phyloP scores from a whole-genome alignment of 2,888 invertebrate species.

The Hydropsyche betteni region DNA sequence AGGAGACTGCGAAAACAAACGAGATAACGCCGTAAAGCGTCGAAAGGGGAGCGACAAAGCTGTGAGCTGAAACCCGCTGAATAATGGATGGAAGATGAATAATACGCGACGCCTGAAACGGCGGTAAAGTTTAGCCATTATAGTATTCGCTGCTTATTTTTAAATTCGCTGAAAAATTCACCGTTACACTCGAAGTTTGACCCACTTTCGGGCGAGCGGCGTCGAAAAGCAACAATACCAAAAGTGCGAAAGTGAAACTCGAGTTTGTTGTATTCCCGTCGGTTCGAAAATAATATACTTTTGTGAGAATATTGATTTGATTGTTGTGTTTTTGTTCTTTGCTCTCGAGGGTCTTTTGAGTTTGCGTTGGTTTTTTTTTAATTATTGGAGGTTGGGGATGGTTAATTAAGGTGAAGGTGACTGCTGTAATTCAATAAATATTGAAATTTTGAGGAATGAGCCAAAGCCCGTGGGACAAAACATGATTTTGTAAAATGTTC shows the following conservation, averaged over 20 bases:
- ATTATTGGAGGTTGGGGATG: too few species aligned
- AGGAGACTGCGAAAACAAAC: constrained; percentile 35
- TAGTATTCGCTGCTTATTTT: constrained; percentile 28
- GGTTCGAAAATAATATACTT: too few species aligned
- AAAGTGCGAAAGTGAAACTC: constrained; percentile 7
- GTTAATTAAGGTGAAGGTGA: too few species aligned
- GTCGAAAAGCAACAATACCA: background rate
- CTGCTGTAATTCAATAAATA: too few species aligned
- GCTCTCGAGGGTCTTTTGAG: too few species aligned
- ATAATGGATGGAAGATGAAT: constrained; percentile 43
- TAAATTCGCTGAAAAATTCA: constrained; percentile 27
- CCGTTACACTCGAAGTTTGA: background rate
- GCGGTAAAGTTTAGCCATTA: constrained; percentile 40
- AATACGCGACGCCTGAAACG: constrained; percentile 42
- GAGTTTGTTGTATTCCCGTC: background rate
- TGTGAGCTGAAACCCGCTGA: constrained; percentile 33
- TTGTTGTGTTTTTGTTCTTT: too few species aligned
- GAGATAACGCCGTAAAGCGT: constrained; percentile 34
- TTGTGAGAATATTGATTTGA: too few species aligned
- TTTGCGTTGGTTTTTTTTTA: too few species aligned
- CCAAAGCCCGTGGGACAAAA: too few species aligned
- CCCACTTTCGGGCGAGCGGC: background rate
- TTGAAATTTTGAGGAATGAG: too few species aligned
- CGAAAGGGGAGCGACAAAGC: constrained; percentile 32
- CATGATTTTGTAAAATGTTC: too few species aligned